Evolutionary conservation across 2,797 vertebrate genomes (phyloP).

Genomic region (Hirundo rustica): DNA sequence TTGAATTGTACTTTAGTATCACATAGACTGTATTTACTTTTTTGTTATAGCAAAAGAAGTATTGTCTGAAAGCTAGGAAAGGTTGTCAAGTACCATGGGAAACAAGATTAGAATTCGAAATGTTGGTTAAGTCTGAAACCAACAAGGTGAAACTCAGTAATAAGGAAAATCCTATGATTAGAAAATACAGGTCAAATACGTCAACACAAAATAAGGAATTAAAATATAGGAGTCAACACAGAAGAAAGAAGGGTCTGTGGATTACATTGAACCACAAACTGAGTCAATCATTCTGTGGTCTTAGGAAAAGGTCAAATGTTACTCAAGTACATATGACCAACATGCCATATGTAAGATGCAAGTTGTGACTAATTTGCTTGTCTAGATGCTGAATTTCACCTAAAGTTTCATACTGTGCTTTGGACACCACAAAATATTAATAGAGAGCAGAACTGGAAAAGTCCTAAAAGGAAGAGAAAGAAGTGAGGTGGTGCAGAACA

Average conservation of each 20-base stretch:
- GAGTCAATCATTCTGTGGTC: background rate
- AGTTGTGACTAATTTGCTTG: background rate
- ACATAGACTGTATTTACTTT: background rate
- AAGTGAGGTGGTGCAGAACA: rapidly evolving
- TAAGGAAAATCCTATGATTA: background rate
- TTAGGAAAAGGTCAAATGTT: constrained; percentile 29
- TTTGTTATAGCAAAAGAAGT: background rate
- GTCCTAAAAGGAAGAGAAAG: background rate
- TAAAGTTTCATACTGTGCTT: background rate
- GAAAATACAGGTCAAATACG: background rate
- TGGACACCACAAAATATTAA: background rate
- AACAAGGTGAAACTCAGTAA: background rate
- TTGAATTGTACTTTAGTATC: background rate
- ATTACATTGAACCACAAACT: background rate
- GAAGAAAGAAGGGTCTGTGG: background rate
- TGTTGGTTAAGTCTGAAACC: background rate
- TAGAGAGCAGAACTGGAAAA: background rate
- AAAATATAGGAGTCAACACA: background rate
- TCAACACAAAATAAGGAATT: background rate
- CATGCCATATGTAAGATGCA: background rate
- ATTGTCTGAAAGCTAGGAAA: background rate
- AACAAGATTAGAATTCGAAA: background rate
- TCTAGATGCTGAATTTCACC: background rate
- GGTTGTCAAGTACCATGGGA: background rate
- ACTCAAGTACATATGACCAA: background rate